Evolutionary conservation across 1,140 invertebrate species (phyloP), one percentile per base, ranked within the genome.

Genomic region (Sarcophaga bullata): DNA sequence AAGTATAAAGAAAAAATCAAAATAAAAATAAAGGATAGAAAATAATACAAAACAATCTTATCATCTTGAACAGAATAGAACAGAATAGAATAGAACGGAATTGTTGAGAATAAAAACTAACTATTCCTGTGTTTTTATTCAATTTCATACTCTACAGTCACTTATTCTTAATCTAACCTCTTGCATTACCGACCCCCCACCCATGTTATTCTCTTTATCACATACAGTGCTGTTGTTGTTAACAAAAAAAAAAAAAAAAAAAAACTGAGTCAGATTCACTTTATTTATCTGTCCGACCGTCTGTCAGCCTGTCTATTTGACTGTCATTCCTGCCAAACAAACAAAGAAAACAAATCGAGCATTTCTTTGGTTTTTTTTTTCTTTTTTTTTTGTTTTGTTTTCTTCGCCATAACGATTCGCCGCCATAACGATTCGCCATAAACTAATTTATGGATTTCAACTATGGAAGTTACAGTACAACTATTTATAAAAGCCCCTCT

Each of bases 381-480:
- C 19, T 19, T 50, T n/a, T n/a, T n/a, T n/a, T 68, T 8, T 48
- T 49, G 73, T 78, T 50, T 19, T 50, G 47, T n/a, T n/a, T n/a
- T n/a, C n/a, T n/a, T n/a, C n/a, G 19, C 62, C 9, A 25, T 25
- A 72, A 6, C 62, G 37, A 19, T 4, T 19, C 17, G 8, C n/a
- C 17, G 8, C 17, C n/a, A n/a, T n/a, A n/a, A n/a, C n/a, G 5
- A 3, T 19, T 78, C 48, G 48, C 75, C 49, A n/a, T 50, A 78
- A 78, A 78, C 75, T 78, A 78, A 78, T 78, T 78, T 78, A 78
- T 78, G 75, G 48, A 50, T 50, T 37, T 78, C 47, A 78, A 68
- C n/a, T 19, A 73, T 13, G 46, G 46, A 76, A 76, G 15, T 17
- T 49, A 49, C 19, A 78, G 17, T 37, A 37, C 25, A 78, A 78